Evolutionary conservation across 2,113 vertebrate species (phyloP).

Genomic region (Parus major): DNA sequence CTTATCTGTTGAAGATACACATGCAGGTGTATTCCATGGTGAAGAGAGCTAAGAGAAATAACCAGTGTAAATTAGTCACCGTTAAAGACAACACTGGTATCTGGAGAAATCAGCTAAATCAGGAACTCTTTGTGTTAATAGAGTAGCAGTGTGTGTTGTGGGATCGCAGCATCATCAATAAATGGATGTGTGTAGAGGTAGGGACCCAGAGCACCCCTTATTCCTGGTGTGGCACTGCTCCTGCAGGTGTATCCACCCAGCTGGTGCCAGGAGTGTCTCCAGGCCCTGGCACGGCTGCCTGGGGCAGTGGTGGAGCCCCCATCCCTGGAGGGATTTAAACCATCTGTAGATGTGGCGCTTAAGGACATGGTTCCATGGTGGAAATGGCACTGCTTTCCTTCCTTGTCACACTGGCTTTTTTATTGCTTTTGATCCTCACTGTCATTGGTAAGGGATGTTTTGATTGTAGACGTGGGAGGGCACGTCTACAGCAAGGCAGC

Average conservation of each 20-base stretch:
- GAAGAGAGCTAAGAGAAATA: background rate
- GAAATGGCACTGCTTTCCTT: background rate
- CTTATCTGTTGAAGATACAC: fast-evolving
- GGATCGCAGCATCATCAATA: fast-evolving
- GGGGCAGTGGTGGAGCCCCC: background rate
- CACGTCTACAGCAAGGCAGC: background rate
- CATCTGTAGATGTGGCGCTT: background rate
- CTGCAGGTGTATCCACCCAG: fast-evolving
- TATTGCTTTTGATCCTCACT: background rate
- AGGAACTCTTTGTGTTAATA: fast-evolving
- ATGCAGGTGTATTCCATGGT: background rate
- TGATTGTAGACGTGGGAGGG: background rate
- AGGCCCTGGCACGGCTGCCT: background rate
- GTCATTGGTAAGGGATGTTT: background rate
- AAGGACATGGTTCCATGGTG: background rate
- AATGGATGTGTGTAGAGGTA: fast-evolving
- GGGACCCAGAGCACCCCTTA: background rate
- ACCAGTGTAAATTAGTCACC: background rate
- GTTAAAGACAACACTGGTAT: background rate
- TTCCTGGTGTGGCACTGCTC: background rate
- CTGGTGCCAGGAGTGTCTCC: background rate
- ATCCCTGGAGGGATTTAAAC: background rate
- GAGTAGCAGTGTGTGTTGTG: background rate
- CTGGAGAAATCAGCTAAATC: background rate
- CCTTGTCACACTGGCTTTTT: background rate